phyloP scores from a whole-genome alignment of 2,888 invertebrate genomes.

The Eumerus sabulonum region DNA sequence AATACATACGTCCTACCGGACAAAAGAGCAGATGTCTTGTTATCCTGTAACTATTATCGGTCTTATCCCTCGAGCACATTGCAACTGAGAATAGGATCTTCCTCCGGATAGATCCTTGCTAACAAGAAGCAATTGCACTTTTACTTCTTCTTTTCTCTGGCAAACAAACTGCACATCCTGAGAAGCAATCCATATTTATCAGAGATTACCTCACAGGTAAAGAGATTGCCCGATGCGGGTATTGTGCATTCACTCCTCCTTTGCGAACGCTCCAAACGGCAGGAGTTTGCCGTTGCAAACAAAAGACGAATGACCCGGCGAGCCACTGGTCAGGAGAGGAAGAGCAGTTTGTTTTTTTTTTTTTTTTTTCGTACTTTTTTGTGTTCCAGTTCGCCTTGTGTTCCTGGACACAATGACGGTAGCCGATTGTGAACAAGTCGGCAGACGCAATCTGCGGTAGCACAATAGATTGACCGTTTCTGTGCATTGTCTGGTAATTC shows the following conservation, averaged over 20 bases:
- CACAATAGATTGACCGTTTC: constrained; percentile 56
- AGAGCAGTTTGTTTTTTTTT: constrained; percentile 15
- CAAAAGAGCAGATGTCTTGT: constrained; percentile 65
- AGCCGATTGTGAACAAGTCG: constrained; percentile 38
- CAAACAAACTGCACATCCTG: constrained; percentile 56
- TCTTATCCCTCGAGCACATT: constrained; percentile 54
- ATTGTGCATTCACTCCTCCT: constrained; percentile 65
- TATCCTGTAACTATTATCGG: constrained; percentile 64
- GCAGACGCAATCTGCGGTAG: constrained; percentile 66
- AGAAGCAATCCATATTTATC: constrained; percentile 33
- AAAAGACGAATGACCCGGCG: constrained; percentile 27
- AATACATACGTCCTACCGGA: constrained; percentile 22
- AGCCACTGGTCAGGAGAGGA: constrained; percentile 52
- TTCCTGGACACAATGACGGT: constrained; percentile 53
- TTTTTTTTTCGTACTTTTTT: too few species aligned
- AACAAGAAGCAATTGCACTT: constrained; percentile 68
- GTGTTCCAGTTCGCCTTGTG: constrained; percentile 2
- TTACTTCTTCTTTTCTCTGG: constrained; percentile 36
- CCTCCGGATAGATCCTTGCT: constrained; percentile 12
- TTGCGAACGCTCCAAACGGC: constrained; percentile 40
- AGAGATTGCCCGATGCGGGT: constrained; percentile 39
- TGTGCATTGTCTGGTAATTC: constrained; percentile 16
- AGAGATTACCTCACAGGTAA: constrained; percentile 52
- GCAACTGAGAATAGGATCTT: constrained; percentile 19
- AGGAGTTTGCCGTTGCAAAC: constrained; percentile 36